Percentiles rank a stretch among this genome's conserved stretches.
These are phyloP conservation scores for Ia io DNA, from an alignment of 2,113 vertebrate species.

Conservation along the genomic window DNA sequence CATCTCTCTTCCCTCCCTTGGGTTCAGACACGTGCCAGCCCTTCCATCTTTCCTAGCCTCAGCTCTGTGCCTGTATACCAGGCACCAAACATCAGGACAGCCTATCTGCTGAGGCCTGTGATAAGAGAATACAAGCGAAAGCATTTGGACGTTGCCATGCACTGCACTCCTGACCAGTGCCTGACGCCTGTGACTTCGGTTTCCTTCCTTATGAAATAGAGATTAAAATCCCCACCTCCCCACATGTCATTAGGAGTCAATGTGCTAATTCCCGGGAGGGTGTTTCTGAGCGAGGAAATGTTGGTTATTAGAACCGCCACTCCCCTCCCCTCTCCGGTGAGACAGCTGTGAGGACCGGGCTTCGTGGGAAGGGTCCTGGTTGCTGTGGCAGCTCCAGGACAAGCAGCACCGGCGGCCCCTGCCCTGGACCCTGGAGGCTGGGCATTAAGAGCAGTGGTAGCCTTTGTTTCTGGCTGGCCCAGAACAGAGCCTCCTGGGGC, in stretches of 20 bases:
- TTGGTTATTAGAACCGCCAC: neutral
- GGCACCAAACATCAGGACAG: neutral
- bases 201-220: neutral
- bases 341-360: neutral
- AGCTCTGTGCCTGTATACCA: neutral
- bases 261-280: neutral
- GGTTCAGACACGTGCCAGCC: neutral
- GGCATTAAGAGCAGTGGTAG: neutral
- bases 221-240: neutral
- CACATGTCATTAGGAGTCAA: neutral
- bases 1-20: neutral
- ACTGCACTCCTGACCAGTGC: neutral
- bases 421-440: neutral
- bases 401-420: neutral
- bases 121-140: neutral
- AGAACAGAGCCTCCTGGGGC: neutral
- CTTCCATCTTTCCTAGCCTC: neutral
- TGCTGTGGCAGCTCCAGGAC: neutral
- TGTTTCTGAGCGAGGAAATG: neutral
- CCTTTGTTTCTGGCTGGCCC: neutral
- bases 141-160: neutral
- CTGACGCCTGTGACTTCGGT: neutral
- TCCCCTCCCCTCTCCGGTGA: neutral
- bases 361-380: neutral
- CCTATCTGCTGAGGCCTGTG: neutral